Base-by-base conservation (phyloP, 2,113 vertebrate genomes). In the Stomatorhinus ivindoensis region DNA sequence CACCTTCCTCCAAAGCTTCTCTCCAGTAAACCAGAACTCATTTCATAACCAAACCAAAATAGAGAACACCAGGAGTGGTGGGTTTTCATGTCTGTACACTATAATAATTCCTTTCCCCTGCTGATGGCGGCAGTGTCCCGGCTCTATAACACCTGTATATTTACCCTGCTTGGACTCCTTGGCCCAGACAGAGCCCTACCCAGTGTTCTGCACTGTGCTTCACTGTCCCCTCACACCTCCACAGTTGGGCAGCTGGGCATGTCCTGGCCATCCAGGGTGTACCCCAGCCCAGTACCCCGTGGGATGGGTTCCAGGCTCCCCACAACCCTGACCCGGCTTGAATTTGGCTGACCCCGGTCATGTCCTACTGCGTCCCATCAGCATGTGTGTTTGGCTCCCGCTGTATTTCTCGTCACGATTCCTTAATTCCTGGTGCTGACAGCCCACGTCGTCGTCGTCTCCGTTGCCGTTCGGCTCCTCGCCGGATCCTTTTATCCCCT, bases 11-110 rank as follows among this genome's bases (percentile, higher is more conserved):
- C 88, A 94, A 95, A 94, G 91, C 93, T 92, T 85, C 92, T 94
- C 94, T 94, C 92, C 93, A 91, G 80, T 84, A 76, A 93, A 93
- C 91, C 92, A 93, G 94, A 95, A 95, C 95, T 92, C 86, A 95
- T 95, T 95, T 94, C 88, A 90, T 92, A 90, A 91, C 93, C 94
- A 92, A 93, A 92, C 90, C 13, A 42, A 89, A 91, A 3, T 6
- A 88, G 92, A 92, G 27, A 50, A 53, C 53, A 53, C 5, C 35
- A 10, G 19, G 46, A 21, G 35, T 31, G 17, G 48, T 65, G 35
- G 86, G 19, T 17, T 87, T 65, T n/a, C 15, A 39, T 87, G 39
- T 87, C 39, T 35, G 24, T 31, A 35, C 19, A n/a, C 35, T 42
- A 87, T 86, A 48, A 86, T 51, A 48, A 86, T 15, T 2, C 83